Conservation (phyloP, 2,888 invertebrate species). For the Argyresthia albistria region DNA sequence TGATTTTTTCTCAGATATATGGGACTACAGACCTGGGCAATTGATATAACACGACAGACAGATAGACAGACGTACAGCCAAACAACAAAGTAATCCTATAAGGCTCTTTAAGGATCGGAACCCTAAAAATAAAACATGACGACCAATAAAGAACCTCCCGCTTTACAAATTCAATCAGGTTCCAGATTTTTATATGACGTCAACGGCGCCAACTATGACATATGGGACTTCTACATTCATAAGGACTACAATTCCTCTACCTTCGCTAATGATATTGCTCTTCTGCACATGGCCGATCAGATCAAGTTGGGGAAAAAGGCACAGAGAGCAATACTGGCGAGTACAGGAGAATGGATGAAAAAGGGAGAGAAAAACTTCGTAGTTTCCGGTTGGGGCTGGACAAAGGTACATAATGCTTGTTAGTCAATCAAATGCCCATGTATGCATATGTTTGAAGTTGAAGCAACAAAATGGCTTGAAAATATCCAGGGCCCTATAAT, state of each 20-base stretch:
- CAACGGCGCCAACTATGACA: constrained; percentile 20
- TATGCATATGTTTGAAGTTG: no score
- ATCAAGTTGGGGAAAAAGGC: constrained; percentile 22
- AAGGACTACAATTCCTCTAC: constrained; percentile 28
- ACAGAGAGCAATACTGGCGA: constrained; percentile 32
- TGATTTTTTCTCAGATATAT: no score
- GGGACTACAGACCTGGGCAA: no score
- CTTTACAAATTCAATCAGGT: background rate
- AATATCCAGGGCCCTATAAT: no score
- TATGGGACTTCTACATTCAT: constrained; percentile 25
- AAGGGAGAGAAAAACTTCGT: constrained; percentile 21
- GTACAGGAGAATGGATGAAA: constrained; percentile 33
- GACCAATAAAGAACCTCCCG: no score
- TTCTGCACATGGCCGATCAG: constrained; percentile 28
- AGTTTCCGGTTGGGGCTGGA: constrained; percentile 49
- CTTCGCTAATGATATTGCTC: constrained; percentile 42
- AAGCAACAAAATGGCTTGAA: no score
- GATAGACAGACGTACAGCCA: no score
- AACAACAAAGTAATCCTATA: no score
- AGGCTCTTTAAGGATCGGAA: no score
- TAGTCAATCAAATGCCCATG: no score
- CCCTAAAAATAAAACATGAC: no score
- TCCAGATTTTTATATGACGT: constrained; percentile 12
- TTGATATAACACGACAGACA: no score
- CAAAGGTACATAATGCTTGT: constrained; percentile 20